These are phyloP conservation scores for Falco biarmicus DNA, from an alignment of 2,797 vertebrate genomes.

Conservation along the genomic window DNA sequence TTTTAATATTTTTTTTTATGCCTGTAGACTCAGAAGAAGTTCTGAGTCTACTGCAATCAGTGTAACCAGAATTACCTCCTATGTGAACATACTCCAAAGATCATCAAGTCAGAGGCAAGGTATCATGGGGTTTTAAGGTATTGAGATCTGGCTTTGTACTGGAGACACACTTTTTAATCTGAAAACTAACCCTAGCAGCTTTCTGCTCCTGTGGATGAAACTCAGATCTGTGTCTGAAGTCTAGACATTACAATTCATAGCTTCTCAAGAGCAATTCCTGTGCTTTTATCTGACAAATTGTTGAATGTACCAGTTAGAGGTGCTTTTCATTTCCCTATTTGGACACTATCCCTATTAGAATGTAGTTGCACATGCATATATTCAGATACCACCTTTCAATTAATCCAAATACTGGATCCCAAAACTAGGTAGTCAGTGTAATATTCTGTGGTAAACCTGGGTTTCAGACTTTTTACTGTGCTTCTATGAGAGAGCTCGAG, in stretches of 20 bases:
- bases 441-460: neutral
- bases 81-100: neutral
- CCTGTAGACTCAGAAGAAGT: neutral
- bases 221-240: neutral
- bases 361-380: neutral
- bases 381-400: neutral
- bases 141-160: neutral
- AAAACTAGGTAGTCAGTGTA: neutral
- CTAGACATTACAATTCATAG: neutral
- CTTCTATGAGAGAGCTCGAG: neutral
- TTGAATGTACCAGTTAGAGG: neutral
- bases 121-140: neutral
- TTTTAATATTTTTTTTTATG: neutral
- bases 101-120: neutral
- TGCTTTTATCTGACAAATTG: neutral
- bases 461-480: neutral
- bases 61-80: neutral
- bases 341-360: neutral
- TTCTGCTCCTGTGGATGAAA: neutral
- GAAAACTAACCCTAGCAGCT: neutral
- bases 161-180: neutral
- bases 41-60: neutral
- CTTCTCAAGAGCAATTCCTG: neutral
- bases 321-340: neutral
- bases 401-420: neutral